A percentile compares a stretch with the other conserved stretches of the same genome.
Evolutionary conservation across 2,888 invertebrate species (phyloP).

Genomic region (Dinocampus coccinellae): DNA sequence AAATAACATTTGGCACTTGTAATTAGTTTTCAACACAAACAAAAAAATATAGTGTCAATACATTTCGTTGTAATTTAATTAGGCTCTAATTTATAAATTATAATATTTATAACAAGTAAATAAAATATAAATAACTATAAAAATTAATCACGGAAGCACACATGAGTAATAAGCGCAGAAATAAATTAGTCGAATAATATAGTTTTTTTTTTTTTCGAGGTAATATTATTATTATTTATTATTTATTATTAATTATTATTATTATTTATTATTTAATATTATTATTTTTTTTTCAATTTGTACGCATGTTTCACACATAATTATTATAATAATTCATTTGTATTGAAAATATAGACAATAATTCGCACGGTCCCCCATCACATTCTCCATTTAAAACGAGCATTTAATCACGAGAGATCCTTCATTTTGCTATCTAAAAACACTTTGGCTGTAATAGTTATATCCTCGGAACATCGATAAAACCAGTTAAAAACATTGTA

Average conservation of each 20-base stretch:
- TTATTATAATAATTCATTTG: conserved; percentile 28
- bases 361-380: conserved; percentile 47
- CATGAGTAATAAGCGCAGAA: neutral
- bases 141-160: conserved; percentile 5
- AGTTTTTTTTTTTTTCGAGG: conserved; percentile 18
- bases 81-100: neutral
- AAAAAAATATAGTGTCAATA: neutral
- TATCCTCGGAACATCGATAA: conserved; percentile 66
- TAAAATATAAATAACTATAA: neutral
- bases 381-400: conserved; percentile 49
- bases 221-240: conserved; percentile 11
- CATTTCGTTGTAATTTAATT: neutral
- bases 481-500: conserved; percentile 68
- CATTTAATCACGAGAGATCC: conserved; percentile 54
- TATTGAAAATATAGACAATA: conserved; percentile 32
- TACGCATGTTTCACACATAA: conserved; percentile 21
- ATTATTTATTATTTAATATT: neutral
- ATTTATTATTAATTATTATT: conserved; percentile 13
- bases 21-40: neutral
- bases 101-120: neutral
- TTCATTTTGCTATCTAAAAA: conserved; percentile 51
- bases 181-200: conserved; percentile 10
- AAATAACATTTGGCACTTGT: conserved; percentile 5
- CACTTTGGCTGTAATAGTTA: conserved; percentile 50
- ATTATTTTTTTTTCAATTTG: neutral